phyloP scores from a whole-genome alignment of 2,113 vertebrate genomes.

The Equus przewalskii region DNA sequence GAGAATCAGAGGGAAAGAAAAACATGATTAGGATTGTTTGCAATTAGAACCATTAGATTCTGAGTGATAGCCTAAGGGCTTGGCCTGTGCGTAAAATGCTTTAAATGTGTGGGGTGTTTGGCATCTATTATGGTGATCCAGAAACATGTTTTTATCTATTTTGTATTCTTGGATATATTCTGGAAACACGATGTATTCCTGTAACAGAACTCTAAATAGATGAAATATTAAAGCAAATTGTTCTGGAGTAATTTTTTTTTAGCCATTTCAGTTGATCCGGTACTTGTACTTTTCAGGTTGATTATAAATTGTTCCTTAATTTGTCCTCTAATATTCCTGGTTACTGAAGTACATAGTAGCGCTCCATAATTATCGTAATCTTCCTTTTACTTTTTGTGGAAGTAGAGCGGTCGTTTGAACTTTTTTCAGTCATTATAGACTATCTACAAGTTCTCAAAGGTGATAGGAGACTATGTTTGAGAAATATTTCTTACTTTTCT shows the following conservation, averaged over 20 bases:
- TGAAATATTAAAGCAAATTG: not conserved
- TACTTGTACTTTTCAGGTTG: not conserved
- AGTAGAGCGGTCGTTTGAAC: not conserved
- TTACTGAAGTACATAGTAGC: conserved; percentile 45
- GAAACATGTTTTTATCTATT: conserved; percentile 38
- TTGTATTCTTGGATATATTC: not conserved
- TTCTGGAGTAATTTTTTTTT: not conserved
- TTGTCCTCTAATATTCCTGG: conserved; percentile 5
- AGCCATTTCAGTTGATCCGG: not conserved
- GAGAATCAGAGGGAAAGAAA: not conserved
- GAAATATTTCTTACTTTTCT: not conserved
- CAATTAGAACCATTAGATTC: not conserved
- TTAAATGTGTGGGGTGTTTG: not conserved
- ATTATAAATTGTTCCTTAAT: conserved; percentile 21
- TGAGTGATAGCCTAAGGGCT: not conserved
- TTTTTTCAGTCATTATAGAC: not conserved
- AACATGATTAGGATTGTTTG: not conserved
- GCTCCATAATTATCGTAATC: not conserved
- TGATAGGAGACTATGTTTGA: not conserved
- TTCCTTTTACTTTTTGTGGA: not conserved
- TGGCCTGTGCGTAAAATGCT: conserved; percentile 34
- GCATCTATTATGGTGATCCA: conserved; percentile 19
- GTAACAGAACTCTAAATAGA: not conserved
- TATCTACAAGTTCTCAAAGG: not conserved
- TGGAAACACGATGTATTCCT: not conserved